Base-by-base conservation (phyloP, 2,797 vertebrate species). In the Triplophysa bombifrons region DNA sequence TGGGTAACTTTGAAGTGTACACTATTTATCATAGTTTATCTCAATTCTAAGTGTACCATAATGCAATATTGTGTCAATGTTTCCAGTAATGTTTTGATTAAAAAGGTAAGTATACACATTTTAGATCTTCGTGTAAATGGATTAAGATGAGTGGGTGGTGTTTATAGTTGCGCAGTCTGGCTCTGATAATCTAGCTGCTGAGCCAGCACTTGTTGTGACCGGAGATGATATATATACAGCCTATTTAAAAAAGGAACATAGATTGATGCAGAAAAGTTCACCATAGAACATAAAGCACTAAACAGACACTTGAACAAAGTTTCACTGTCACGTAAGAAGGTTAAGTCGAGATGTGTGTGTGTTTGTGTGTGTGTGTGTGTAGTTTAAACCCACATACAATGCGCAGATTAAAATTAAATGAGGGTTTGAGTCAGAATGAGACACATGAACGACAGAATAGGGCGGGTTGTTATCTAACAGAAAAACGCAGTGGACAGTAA, bases 391-490 rank as follows among this genome's bases (percentile, higher is more conserved):
- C 58, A 60, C 34, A 41, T 12, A 9, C 53, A 58, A 48, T 56
- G 27, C 11, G 46, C 13, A 76, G 65, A 68, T 76, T 30, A 60
- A 58, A 56, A 17, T 9, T 22, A 22, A 68, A 22, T 66, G 27
- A 17, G 25, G 72, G 56, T 41, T 74, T 65, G 73, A 75, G 63
- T 75, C 73, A 75, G 46, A 65, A 53, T 41, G 30, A 65, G 48
- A 9, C 73, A 53, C 14, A 63, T 34, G 27, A 1, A 65, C 11
- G 3, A 30, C 63, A 56, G 20, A 56, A 12, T 20, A 60, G 53
- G 3, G 20, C 20, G 11, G 19, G 51, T 50, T 19, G 34, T 76
- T 76, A 44, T 56, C 67, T 76, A 76, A 67, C 22, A 13, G 16
- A n/a, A 41, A 41, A 51, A 38, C 4, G 12, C 19, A 11, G 9